Percentiles rank a stretch among this genome's conserved stretches.
phyloP scores from a whole-genome alignment of 2,888 invertebrate species.

The Boloria euphrosyne region DNA sequence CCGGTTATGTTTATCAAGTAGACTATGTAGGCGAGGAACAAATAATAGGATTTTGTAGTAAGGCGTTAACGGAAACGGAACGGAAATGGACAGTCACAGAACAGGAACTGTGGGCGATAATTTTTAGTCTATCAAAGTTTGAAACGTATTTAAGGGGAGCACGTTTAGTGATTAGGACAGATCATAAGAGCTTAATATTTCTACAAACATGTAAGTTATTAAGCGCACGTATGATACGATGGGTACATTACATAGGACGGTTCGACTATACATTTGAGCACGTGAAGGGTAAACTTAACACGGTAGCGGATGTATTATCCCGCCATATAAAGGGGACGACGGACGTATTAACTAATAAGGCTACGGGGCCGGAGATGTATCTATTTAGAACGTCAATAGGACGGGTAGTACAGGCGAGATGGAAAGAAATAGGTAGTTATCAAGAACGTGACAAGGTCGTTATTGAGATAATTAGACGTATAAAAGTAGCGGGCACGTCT shows the following conservation, averaged over 20 bases:
- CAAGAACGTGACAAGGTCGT: background rate
- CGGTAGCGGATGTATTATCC: background rate
- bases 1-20: background rate
- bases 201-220: background rate
- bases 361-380: background rate
- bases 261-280: background rate
- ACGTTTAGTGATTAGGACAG: background rate
- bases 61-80: background rate
- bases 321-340: background rate
- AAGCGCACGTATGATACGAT: background rate
- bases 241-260: background rate
- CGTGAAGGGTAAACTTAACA: background rate
- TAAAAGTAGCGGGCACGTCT: background rate
- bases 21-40: background rate
- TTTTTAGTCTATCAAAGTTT: background rate
- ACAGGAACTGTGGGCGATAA: background rate
- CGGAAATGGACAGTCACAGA: background rate
- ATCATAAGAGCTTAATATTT: background rate
- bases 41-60: background rate
- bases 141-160: background rate
- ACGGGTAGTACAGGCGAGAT: background rate
- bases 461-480: background rate
- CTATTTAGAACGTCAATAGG: background rate
- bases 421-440: background rate
- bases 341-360: background rate